Evolutionary conservation across 2,888 invertebrate species (phyloP), one percentile per base, ranked within the genome.

Genomic region (Lepeophtheirus nordmannii): DNA sequence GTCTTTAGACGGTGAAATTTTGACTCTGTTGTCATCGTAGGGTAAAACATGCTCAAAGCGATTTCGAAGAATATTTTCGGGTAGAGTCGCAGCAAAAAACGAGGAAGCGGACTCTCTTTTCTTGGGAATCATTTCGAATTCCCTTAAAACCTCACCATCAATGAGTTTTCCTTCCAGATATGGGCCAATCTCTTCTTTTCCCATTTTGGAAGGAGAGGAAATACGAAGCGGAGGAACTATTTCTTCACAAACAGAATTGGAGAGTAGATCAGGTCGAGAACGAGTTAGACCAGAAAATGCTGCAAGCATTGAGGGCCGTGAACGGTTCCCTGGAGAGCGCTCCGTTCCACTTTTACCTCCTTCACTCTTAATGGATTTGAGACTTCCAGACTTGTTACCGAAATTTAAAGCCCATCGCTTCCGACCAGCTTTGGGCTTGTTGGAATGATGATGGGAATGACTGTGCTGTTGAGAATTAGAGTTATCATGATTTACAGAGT

Each of bases 11-110:
- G 84, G 20, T 14, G 63, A 22, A 23, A 93, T 77, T 68, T 86
- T 80, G 41, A 93, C 85, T 63, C 92, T 77, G 75, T 89, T 92
- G 73, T 89, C 89, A 73, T 90, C 92, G 74, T 93, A 94, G 0
- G 93, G 93, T 69, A 92, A 79, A 71, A 88, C 83, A 74, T 87
- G 86, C 68, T 81, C 80, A 73, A 82, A 82, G 73, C 82, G 75
- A 72, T 82, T 82, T 61, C 79, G 72, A 23, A 73, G 70, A 23
- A 74, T 71, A 72, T 81, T 88, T 72, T 87, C 87, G 9, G 85
- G 81, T 68, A 84, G 76, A 67, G 85, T 76, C 0, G 89, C 89
- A 9, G 85, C 20, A 20, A 23, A 11, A 20, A 58, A 59, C 11
- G 37, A 64, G 17, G 53, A 40, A 58, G 30, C 38, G 46, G 66